phyloP scores from a whole-genome alignment of 2,888 invertebrate genomes.

The Standfussiana lucernea region DNA sequence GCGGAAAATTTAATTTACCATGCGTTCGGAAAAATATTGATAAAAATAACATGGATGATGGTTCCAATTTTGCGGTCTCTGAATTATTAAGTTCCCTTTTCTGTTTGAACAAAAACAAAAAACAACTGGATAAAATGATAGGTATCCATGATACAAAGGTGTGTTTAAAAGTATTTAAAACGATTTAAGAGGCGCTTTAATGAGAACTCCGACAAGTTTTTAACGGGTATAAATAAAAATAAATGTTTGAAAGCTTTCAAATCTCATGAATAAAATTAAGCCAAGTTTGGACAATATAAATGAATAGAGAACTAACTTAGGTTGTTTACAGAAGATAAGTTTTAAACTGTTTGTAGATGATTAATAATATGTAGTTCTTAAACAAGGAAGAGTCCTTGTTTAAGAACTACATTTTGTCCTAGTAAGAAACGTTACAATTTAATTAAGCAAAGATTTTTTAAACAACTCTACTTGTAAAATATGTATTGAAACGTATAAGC shows the following conservation, averaged over 20 bases:
- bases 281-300: constrained; percentile 38
- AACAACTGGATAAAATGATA: background rate
- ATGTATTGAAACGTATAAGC: background rate
- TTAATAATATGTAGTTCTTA: constrained; percentile 12
- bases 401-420: background rate
- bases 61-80: background rate
- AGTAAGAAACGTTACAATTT: constrained; percentile 12
- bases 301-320: constrained; percentile 25
- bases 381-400: background rate
- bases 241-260: constrained; percentile 13
- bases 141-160: background rate
- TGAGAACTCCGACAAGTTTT: background rate
- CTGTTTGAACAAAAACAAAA: constrained; percentile 23
- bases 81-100: background rate
- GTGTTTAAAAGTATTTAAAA: background rate
- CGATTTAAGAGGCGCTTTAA: background rate
- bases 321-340: constrained; percentile 35
- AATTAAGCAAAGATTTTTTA: constrained; percentile 2
- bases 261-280: constrained; percentile 40
- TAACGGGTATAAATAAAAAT: background rate
- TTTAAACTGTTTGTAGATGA: constrained; percentile 49
- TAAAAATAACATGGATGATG: background rate
- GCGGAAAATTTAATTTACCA: constrained; percentile 5
- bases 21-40: constrained; percentile 17
- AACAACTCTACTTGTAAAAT: background rate